Evolutionary conservation across 2,797 vertebrate species (phyloP).

Genomic region (Alca torda): DNA sequence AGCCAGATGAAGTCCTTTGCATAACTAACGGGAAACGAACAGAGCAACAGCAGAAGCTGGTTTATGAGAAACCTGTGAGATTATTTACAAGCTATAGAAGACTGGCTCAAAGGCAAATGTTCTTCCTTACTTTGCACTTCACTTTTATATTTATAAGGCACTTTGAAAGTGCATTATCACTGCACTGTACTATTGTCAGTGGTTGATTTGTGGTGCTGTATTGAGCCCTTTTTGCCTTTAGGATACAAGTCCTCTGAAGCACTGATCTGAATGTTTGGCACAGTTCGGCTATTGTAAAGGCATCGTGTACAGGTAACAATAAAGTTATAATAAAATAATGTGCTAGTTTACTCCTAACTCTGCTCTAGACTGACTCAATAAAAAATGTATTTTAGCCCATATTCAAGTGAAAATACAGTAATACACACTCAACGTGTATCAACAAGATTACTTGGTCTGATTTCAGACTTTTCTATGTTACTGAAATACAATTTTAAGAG

Average conservation of each 20-base stretch:
- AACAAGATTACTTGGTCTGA: not conserved
- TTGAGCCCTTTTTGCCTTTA: constrained; percentile 23
- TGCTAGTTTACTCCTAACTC: not conserved
- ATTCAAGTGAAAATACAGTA: constrained; percentile 6
- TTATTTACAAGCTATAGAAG: not conserved
- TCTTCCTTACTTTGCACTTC: not conserved
- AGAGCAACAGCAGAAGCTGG: not conserved
- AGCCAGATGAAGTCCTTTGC: not conserved
- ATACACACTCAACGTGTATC: not conserved
- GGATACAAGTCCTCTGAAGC: not conserved
- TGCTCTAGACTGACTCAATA: not conserved
- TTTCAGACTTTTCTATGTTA: not conserved
- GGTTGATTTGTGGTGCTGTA: constrained; percentile 6
- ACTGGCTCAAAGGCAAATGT: not conserved
- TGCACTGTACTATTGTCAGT: not conserved
- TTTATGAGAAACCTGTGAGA: not conserved
- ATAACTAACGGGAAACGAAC: not conserved
- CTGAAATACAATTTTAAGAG: constrained; percentile 1
- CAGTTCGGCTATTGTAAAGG: constrained; percentile 11
- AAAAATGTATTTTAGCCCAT: not conserved
- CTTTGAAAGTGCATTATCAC: not conserved
- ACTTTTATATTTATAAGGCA: constrained; percentile 18
- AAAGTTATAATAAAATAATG: constrained; percentile 38
- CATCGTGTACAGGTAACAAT: not conserved
- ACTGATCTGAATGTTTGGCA: constrained; percentile 19